Percentiles rank a stretch among this genome's conserved stretches.
Conservation (phyloP, 1,140 invertebrate species). For the Ostrea edulis region DNA sequence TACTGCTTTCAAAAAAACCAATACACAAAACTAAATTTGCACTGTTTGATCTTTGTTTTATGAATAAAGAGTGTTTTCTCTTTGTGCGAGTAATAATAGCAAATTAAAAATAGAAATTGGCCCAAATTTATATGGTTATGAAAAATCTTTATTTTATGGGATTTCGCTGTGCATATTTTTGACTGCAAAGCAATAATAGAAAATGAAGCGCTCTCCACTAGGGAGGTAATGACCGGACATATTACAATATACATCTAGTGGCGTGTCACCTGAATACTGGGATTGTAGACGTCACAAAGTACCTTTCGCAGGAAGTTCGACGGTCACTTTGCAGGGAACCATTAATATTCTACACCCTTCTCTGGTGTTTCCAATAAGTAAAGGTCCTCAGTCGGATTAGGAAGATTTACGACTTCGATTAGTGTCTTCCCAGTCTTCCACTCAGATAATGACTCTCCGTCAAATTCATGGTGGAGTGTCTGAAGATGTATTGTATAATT, state of each 20-base stretch:
- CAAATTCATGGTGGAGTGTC: not conserved
- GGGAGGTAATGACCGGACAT: conserved; percentile 2
- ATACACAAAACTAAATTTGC: not conserved
- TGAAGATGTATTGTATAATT: conserved; percentile 30
- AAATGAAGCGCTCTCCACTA: not conserved
- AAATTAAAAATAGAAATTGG: not conserved
- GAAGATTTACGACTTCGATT: conserved; percentile 19
- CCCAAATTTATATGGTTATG: not conserved
- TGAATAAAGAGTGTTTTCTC: not conserved
- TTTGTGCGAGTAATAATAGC: not conserved
- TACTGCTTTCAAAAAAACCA: not conserved
- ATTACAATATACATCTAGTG: conserved; percentile 16
- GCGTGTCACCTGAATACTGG: not conserved
- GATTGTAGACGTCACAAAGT: conserved; percentile 2
- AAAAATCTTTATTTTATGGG: not conserved
- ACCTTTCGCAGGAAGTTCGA: not conserved
- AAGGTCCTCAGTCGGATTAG: conserved; percentile 5
- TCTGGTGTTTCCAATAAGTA: conserved; percentile 5
- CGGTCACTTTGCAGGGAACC: conserved; percentile 12
- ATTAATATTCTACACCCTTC: conserved; percentile 23
- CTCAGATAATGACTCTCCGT: conserved; percentile 17
- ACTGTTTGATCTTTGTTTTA: conserved; percentile 13
- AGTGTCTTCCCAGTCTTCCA: not conserved
- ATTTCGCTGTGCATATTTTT: not conserved
- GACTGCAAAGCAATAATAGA: not conserved